Conservation (phyloP, 2,888 invertebrate species). For the Camponotus fellah region DNA sequence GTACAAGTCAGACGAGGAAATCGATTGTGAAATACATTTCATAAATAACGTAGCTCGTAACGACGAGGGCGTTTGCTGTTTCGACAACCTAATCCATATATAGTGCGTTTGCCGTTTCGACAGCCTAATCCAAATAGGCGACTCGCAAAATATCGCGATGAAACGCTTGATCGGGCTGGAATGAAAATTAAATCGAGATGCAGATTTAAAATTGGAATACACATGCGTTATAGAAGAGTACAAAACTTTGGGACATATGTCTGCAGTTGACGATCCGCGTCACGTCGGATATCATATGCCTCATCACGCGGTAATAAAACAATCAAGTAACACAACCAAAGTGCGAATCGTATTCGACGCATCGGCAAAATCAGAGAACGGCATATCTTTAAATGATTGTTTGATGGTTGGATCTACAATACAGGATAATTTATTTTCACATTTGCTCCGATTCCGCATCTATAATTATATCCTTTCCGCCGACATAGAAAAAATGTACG, state of each 20-base stretch:
- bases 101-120: conserved; percentile 58
- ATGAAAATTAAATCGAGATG: conserved; percentile 36
- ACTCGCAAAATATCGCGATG: conserved; percentile 56
- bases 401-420: conserved; percentile 31
- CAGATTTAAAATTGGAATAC: conserved; percentile 57
- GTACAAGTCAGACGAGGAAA: conserved; percentile 23
- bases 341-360: conserved; percentile 57
- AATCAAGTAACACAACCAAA: conserved; percentile 53
- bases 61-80: too few relatives aligned
- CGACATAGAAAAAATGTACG: conserved; percentile 32
- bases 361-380: neutral
- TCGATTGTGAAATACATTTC: conserved; percentile 51
- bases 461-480: neutral
- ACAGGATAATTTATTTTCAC: conserved; percentile 37
- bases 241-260: conserved; percentile 60
- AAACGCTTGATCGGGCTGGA: conserved; percentile 47
- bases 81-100: too few relatives aligned
- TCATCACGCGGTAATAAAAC: conserved; percentile 64
- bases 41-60: neutral
- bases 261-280: conserved; percentile 18
- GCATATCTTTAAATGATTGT: neutral
- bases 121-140: too few relatives aligned
- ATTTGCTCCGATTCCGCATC: conserved; percentile 36
- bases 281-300: conserved; percentile 61
- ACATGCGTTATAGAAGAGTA: conserved; percentile 58